A percentile compares a stretch with the other conserved stretches of the same genome.
phyloP scores from a whole-genome alignment of 2,797 vertebrate species.

The Alosa sapidissima region DNA sequence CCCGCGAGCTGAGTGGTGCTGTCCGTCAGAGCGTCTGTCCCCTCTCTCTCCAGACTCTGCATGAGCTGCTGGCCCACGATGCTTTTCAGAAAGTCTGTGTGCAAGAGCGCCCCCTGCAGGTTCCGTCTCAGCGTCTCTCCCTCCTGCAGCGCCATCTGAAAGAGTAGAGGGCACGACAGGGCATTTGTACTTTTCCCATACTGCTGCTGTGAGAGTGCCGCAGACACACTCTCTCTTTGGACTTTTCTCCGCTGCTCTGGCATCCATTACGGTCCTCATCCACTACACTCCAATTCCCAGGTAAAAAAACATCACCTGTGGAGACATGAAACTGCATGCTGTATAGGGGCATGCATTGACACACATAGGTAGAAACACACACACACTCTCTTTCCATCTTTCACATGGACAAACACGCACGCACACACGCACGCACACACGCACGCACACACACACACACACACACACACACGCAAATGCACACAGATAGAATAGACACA shows the following conservation, averaged over 20 bases:
- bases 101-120: conserved; percentile 42
- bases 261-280: neutral
- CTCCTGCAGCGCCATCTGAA: conserved; percentile 49
- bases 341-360: neutral
- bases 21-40: conserved; percentile 33
- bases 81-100: conserved; percentile 45
- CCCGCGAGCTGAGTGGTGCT: conserved; percentile 28
- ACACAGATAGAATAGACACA: neutral
- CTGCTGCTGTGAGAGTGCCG: neutral
- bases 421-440: neutral
- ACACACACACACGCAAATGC: neutral
- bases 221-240: neutral
- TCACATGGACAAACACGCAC: neutral
- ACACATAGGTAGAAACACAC: too few species aligned
- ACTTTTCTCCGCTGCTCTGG: too few species aligned
- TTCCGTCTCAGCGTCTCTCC: conserved; percentile 42
- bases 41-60: conserved; percentile 38
- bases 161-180: neutral
- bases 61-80: conserved; percentile 42
- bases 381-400: too few species aligned
- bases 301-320: neutral
- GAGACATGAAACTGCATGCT: neutral
- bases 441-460: neutral
- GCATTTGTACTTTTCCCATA: neutral
- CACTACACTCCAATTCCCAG: neutral